Conservation (phyloP, 1,140 invertebrate species). For the Goniozus legneri region DNA sequence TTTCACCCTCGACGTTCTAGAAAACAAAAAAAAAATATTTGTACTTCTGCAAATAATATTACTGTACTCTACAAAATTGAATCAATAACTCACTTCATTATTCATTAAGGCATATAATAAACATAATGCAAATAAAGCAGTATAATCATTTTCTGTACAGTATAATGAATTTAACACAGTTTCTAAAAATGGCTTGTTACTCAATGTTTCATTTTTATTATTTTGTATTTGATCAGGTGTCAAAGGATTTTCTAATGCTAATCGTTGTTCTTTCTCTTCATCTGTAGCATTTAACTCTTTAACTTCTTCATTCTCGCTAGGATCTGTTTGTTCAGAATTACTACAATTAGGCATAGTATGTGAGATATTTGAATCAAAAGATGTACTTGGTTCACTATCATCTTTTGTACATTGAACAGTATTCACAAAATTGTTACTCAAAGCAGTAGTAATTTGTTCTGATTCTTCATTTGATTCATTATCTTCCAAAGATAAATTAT, state of each 20-base stretch:
- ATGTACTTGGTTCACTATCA: constrained; percentile 18
- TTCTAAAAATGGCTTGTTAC: constrained; percentile 81
- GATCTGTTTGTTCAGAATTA: constrained; percentile 15
- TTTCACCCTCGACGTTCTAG: constrained; percentile 70
- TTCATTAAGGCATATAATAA: constrained; percentile 90
- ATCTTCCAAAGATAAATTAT: background rate
- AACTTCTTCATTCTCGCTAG: constrained; percentile 29
- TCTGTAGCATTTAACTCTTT: constrained; percentile 78
- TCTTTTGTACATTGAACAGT: background rate
- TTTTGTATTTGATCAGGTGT: constrained; percentile 19
- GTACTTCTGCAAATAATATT: constrained; percentile 8
- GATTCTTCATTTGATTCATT: background rate
- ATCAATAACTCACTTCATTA: constrained; percentile 74
- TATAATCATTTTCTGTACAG: constrained; percentile 91
- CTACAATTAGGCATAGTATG: constrained; percentile 5
- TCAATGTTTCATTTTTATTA: constrained; percentile 49
- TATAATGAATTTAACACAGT: constrained; percentile 80
- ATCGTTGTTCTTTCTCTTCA: constrained; percentile 80
- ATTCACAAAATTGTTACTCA: background rate
- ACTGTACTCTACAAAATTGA: constrained; percentile 6
- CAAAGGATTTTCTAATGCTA: constrained; percentile 55
- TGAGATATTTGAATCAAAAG: constrained; percentile 11
- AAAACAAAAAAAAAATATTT: constrained; percentile 21
- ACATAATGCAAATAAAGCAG: constrained; percentile 86
- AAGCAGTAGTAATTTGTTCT: background rate